Evolutionary conservation across 1,140 invertebrate species (phyloP).

Genomic region (Hylyphantes graminicola): DNA sequence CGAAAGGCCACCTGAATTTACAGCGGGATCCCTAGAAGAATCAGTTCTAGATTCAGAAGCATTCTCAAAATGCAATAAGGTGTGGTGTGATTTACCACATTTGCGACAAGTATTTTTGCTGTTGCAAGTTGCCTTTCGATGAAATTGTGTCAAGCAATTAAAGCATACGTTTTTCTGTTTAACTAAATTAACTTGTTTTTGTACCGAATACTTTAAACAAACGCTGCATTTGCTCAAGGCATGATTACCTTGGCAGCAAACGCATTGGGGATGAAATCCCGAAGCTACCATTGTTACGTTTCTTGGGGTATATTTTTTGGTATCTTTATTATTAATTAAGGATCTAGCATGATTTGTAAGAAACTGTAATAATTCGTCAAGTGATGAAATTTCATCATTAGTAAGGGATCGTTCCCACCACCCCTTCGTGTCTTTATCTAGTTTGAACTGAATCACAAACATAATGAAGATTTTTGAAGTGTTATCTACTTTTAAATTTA

Average conservation of each 20-base stretch:
- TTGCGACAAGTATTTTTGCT: neutral
- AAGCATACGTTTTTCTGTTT: conserved; percentile 9
- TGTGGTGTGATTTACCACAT: conserved; percentile 1
- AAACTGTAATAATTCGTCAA: no score
- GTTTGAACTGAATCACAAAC: no score
- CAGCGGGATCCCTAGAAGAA: no score
- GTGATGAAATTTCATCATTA: no score
- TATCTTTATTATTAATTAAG: no score
- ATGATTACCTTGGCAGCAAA: neutral
- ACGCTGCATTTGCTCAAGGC: neutral
- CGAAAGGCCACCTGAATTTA: no score
- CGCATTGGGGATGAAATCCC: neutral
- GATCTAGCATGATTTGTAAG: no score
- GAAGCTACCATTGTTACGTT: neutral
- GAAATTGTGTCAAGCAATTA: conserved; percentile 20
- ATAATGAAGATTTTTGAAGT: no score
- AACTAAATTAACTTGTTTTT: neutral
- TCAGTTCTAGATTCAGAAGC: no score
- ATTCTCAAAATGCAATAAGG: conserved; percentile 12
- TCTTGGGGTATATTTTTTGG: neutral
- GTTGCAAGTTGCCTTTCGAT: neutral
- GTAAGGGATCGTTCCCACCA: no score
- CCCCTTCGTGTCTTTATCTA: no score
- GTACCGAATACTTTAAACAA: neutral
- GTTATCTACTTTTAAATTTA: no score